A percentile compares a stretch with the other conserved stretches of the same genome.
Conservation (phyloP, 2,888 invertebrate genomes). For the Oligia fasciuncula region DNA sequence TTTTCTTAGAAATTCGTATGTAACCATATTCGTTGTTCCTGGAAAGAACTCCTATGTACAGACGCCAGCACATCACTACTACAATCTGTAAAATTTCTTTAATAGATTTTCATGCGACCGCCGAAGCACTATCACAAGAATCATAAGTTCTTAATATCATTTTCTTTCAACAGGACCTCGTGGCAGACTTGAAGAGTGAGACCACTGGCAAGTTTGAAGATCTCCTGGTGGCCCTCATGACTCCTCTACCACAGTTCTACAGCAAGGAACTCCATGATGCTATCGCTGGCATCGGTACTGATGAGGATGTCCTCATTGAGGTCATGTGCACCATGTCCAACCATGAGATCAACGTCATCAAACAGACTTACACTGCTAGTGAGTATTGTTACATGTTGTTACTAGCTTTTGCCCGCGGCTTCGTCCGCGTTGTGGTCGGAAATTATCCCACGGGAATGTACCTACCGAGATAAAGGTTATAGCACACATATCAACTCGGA, state of each 20-base stretch:
- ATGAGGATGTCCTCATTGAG: constrained; percentile 96
- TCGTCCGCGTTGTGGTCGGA: background rate
- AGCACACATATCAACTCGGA: no score
- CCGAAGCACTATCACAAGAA: no score
- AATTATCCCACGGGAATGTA: background rate
- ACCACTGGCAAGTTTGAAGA: constrained; percentile 97
- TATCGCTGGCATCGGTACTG: constrained; percentile 95
- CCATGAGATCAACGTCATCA: constrained; percentile 94
- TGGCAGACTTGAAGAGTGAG: constrained; percentile 96
- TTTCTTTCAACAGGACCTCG: constrained; percentile 90
- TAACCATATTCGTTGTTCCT: background rate
- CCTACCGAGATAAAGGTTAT: no score
- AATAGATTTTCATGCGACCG: no score
- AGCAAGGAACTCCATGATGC: constrained; percentile 96
- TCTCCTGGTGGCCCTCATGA: constrained; percentile 95
- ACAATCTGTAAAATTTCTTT: no score
- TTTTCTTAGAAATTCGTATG: constrained; percentile 14
- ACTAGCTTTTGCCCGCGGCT: background rate
- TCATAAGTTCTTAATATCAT: no score
- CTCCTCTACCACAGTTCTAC: constrained; percentile 95
- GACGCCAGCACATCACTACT: no score
- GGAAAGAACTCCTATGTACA: constrained; percentile 13
- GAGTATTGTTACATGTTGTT: constrained; percentile 79
- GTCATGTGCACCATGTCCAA: constrained; percentile 97
- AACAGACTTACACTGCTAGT: constrained; percentile 94